Evolutionary conservation across 92 coral and sea anemone genomes (phyloP).

Genomic region (Epizoanthus fatuus): DNA sequence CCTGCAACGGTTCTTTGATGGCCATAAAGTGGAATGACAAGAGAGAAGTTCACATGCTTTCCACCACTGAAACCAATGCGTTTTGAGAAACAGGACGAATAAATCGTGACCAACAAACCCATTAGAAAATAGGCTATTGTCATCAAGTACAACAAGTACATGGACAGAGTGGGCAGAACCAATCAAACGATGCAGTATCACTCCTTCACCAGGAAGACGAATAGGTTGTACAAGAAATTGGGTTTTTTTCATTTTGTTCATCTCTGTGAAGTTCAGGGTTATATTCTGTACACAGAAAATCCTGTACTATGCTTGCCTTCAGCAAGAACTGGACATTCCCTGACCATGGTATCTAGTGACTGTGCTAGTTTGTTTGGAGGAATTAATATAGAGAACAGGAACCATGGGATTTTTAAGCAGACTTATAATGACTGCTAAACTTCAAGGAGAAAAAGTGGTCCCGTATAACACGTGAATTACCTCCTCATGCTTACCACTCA

Average conservation of each 20-base stretch:
- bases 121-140: not conserved
- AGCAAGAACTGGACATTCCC: too few relatives aligned
- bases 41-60: constrained; percentile 55
- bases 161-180: not conserved
- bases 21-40: constrained; percentile 60
- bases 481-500: too few relatives aligned
- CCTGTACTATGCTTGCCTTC: too few relatives aligned
- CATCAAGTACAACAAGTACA: constrained; percentile 2
- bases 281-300: not conserved
- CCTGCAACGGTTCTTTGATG: constrained; percentile 32
- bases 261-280: constrained; percentile 10
- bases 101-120: constrained; percentile 14
- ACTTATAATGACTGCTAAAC: too few relatives aligned
- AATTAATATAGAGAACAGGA: too few relatives aligned
- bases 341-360: too few relatives aligned
- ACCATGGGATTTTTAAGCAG: too few relatives aligned
- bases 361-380: too few relatives aligned
- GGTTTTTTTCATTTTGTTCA: not conserved
- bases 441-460: too few relatives aligned
- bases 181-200: constrained; percentile 16
- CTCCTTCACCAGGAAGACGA: not conserved
- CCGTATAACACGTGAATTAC: too few relatives aligned
- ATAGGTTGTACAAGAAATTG: not conserved
- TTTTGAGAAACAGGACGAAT: constrained; percentile 23
- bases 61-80: constrained; percentile 60